A percentile compares a stretch with the other conserved stretches of the same genome.
phyloP scores from a whole-genome alignment of 2,113 vertebrate genomes.

The Axis porcinus region DNA sequence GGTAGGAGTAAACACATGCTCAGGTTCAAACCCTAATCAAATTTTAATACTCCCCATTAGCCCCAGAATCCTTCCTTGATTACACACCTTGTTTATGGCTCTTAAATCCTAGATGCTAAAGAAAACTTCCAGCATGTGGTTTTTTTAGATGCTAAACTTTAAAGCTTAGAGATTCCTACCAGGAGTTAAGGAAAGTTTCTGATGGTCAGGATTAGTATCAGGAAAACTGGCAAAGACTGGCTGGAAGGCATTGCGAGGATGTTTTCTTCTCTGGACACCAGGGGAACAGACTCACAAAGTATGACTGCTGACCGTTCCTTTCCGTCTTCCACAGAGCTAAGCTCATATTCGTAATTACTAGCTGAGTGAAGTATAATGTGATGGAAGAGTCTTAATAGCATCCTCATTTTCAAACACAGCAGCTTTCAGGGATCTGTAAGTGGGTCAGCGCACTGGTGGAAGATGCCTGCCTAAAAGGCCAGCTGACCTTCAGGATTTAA shows the following conservation, averaged over 20 bases:
- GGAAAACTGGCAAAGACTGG: not conserved
- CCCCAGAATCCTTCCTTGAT: not conserved
- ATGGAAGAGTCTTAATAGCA: not conserved
- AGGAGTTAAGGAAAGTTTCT: not conserved
- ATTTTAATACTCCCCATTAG: not conserved
- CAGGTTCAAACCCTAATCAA: not conserved
- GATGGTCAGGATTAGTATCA: not conserved
- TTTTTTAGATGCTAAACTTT: not conserved
- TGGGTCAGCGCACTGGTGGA: not conserved
- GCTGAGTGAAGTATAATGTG: not conserved
- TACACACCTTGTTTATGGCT: not conserved
- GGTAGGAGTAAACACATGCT: not conserved
- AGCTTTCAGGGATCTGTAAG: not conserved
- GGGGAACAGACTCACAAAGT: not conserved
- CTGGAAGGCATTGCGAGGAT: not conserved
- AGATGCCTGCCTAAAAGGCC: not conserved
- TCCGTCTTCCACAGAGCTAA: conserved; percentile 32
- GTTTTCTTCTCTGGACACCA: not conserved
- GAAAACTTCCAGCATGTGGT: not conserved
- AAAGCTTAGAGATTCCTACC: not conserved
- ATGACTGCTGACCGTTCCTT: not conserved
- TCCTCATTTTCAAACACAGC: conserved; percentile 2
- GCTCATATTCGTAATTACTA: not conserved
- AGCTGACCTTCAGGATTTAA: not conserved
- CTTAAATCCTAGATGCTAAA: not conserved